These are phyloP conservation scores for Benthosema pterotum DNA, from an alignment of 2,797 vertebrate genomes.

Conservation along the genomic window DNA sequence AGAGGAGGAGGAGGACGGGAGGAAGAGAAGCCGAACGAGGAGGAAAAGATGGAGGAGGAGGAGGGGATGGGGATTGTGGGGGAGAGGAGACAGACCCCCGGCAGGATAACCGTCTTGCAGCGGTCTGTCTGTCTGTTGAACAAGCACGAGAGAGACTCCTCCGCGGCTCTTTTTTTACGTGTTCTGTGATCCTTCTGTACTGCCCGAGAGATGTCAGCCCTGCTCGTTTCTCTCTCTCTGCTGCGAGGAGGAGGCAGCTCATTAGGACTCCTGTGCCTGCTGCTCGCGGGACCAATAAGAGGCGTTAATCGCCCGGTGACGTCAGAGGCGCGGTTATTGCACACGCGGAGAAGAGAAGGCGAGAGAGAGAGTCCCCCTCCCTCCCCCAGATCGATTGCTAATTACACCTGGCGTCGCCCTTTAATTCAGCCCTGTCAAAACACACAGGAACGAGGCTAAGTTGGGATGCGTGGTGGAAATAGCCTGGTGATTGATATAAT, in stretches of 20 bases:
- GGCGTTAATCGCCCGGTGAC: slow-evolving; percentile 90
- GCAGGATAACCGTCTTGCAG: slow-evolving; percentile 32
- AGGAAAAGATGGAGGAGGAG: slow-evolving; percentile 34
- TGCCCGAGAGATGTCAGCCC: slow-evolving; percentile 48
- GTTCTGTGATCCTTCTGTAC: slow-evolving; percentile 46
- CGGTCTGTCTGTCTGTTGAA: slow-evolving; percentile 38
- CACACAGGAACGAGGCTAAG: slow-evolving; percentile 62
- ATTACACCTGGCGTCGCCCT: slow-evolving; percentile 92
- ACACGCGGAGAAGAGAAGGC: not conserved
- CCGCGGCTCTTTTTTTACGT: slow-evolving; percentile 45
- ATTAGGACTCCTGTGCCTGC: slow-evolving; percentile 84
- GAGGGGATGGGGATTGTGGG: slow-evolving; percentile 26
- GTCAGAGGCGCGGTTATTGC: slow-evolving; percentile 87
- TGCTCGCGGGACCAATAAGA: slow-evolving; percentile 94
- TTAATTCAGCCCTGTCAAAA: slow-evolving; percentile 92
- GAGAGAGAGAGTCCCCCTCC: slow-evolving; percentile 36
- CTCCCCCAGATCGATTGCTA: slow-evolving; percentile 89
- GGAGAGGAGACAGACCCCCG: slow-evolving; percentile 16
- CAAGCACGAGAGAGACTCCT: slow-evolving; percentile 29
- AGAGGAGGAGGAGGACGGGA: slow-evolving; percentile 42
- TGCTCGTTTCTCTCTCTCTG: slow-evolving; percentile 37
- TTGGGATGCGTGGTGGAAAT: slow-evolving; percentile 39
- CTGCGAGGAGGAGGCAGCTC: slow-evolving; percentile 46
- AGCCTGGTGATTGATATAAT: slow-evolving; percentile 71
- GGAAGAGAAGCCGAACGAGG: slow-evolving; percentile 5